Conservation (phyloP, 2,113 vertebrate genomes). For the Andinoacara biseriatus region DNA sequence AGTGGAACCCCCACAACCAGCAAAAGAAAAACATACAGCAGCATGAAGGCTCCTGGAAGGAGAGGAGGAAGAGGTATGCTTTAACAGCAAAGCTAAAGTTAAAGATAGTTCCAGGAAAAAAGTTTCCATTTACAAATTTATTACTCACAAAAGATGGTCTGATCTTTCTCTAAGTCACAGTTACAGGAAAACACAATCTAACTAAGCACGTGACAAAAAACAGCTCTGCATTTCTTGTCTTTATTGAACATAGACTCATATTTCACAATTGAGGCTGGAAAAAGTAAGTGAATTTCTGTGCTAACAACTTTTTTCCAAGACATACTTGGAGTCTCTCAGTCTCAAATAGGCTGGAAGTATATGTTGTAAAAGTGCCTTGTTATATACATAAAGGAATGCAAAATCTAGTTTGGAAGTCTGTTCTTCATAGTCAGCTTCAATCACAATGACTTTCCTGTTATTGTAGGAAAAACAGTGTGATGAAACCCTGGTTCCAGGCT, state of each 20-base stretch:
- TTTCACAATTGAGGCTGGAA: background rate
- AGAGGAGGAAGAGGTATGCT: background rate
- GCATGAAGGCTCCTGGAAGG: slow-evolving; percentile 78
- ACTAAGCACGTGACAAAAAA: background rate
- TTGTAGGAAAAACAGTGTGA: background rate
- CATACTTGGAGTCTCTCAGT: background rate
- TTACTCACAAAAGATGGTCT: too few relatives aligned
- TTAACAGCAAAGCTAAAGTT: background rate
- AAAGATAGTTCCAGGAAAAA: background rate
- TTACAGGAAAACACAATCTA: background rate
- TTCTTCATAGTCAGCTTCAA: background rate
- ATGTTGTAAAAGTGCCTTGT: background rate
- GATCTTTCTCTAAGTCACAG: background rate
- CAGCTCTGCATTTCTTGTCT: background rate
- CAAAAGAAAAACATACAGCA: slow-evolving; percentile 80
- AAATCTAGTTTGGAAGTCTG: background rate
- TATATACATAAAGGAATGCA: background rate
- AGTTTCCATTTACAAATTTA: background rate
- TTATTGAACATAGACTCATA: background rate
- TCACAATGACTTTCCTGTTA: background rate
- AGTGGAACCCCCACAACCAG: slow-evolving; percentile 81
- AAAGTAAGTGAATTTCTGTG: background rate
- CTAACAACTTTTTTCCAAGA: background rate
- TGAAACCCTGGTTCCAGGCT: too few relatives aligned
- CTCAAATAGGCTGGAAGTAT: fast-evolving